Conservation (phyloP, 2,797 vertebrate genomes). For the Pachyuromys duprasi region DNA sequence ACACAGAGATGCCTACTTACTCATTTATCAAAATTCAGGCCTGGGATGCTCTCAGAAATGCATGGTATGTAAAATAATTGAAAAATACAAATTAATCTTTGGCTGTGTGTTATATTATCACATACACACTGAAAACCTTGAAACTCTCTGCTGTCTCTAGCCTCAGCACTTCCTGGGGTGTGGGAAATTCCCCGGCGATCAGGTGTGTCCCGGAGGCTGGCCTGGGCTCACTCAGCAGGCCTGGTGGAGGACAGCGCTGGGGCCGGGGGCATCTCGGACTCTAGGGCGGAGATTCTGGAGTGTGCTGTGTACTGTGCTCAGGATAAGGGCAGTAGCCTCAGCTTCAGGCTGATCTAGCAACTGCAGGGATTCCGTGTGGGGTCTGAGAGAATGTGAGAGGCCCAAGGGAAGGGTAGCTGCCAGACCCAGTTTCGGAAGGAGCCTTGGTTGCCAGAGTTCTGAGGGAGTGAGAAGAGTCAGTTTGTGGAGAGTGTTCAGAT, state of each 20-base stretch:
- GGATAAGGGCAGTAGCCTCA: background rate
- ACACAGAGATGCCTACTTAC: background rate
- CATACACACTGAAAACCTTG: background rate
- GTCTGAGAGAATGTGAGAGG: background rate
- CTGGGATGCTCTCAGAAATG: constrained; percentile 30
- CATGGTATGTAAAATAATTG: constrained; percentile 42
- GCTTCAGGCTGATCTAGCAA: background rate
- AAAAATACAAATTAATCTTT: constrained; percentile 27
- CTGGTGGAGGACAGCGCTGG: background rate
- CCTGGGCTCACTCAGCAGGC: background rate
- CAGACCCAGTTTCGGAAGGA: background rate
- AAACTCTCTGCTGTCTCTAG: too few species aligned
- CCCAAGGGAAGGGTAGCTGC: background rate
- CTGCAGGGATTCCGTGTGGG: background rate
- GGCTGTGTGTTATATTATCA: background rate
- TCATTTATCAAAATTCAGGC: background rate
- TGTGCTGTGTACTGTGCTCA: too few species aligned
- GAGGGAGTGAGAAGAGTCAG: background rate
- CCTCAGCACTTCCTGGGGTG: background rate
- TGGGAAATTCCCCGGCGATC: background rate
- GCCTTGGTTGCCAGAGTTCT: background rate
- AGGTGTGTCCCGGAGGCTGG: background rate
- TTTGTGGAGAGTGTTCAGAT: background rate
- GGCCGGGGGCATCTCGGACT: too few species aligned
- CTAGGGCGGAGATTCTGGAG: background rate